Conservation (phyloP, 53 echinoderm and acorn worm genomes). For the Arbacia lixula region DNA sequence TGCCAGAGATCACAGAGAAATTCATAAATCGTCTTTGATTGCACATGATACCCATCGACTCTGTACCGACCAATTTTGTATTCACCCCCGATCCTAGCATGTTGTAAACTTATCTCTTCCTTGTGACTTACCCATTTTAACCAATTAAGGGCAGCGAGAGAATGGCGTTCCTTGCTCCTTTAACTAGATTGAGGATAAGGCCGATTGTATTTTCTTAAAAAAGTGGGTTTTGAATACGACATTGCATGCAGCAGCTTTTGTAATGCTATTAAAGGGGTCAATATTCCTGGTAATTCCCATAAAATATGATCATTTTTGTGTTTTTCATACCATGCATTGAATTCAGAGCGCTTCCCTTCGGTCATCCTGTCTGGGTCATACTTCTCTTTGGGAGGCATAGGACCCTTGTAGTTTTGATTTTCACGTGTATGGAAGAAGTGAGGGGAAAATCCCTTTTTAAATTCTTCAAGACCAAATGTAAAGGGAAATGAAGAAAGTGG, state of each 20-base stretch:
- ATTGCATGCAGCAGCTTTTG: constrained; percentile 25
- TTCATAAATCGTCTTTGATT: constrained; percentile 10
- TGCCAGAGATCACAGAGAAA: constrained; percentile 46
- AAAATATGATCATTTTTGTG: constrained; percentile 19
- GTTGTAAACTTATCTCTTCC: neutral
- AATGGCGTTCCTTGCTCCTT: constrained; percentile 13
- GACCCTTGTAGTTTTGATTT: neutral
- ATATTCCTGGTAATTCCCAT: constrained; percentile 32
- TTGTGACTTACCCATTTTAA: constrained; percentile 8
- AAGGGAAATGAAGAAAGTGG: constrained; percentile 51
- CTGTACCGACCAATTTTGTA: neutral
- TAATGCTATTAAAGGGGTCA: constrained; percentile 41
- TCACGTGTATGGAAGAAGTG: constrained; percentile 44
- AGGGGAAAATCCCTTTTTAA: constrained; percentile 49
- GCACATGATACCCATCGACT: constrained; percentile 29
- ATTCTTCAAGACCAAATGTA: constrained; percentile 35
- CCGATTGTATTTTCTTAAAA: constrained; percentile 3
- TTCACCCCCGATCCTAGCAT: constrained; percentile 43
- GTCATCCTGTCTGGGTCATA: constrained; percentile 37
- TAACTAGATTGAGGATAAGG: constrained; percentile 16
- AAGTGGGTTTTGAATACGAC: neutral
- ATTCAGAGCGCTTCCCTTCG: neutral
- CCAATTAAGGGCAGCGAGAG: constrained; percentile 30
- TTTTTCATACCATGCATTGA: constrained; percentile 9
- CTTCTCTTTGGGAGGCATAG: neutral